These are phyloP conservation scores for Ips nitidus DNA, from an alignment of 1,140 invertebrate genomes.

Conservation along the genomic window DNA sequence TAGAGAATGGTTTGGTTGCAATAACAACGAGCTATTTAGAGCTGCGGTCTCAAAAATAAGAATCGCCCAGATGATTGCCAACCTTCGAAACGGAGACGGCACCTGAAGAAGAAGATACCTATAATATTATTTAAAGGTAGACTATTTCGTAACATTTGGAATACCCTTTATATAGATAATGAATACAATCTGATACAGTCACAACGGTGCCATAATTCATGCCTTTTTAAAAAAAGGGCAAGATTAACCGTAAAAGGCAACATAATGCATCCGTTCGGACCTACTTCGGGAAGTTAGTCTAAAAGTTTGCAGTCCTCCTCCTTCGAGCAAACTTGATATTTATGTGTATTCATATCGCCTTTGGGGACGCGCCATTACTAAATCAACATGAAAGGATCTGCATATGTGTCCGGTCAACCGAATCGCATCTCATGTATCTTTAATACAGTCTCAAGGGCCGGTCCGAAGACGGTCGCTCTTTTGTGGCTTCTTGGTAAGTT, in stretches of 20 bases:
- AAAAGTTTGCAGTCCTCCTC: constrained; percentile 1
- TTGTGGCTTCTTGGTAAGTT: constrained; percentile 37
- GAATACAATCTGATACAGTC: neutral
- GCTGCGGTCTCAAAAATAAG: no score
- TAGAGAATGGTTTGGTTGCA: no score
- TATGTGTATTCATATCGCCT: constrained; percentile 39
- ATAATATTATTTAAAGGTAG: no score
- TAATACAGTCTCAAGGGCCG: constrained; percentile 28
- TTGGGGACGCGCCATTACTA: constrained; percentile 35
- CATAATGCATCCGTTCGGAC: constrained; percentile 28
- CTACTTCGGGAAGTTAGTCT: constrained; percentile 28
- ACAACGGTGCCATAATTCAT: constrained; percentile 20
- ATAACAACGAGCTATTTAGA: no score
- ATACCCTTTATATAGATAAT: no score
- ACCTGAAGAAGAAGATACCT: no score
- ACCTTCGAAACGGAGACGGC: no score
- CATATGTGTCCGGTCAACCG: constrained; percentile 36
- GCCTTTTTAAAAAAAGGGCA: constrained; percentile 8
- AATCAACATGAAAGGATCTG: constrained; percentile 38
- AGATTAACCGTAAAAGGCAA: constrained; percentile 25
- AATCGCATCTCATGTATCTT: constrained; percentile 37
- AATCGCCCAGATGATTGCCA: no score
- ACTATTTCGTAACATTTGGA: no score
- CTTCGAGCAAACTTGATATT: constrained; percentile 34
- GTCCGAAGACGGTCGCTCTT: constrained; percentile 18